Conservation (phyloP, 2,113 vertebrate species). For the Hiodon alosoides region DNA sequence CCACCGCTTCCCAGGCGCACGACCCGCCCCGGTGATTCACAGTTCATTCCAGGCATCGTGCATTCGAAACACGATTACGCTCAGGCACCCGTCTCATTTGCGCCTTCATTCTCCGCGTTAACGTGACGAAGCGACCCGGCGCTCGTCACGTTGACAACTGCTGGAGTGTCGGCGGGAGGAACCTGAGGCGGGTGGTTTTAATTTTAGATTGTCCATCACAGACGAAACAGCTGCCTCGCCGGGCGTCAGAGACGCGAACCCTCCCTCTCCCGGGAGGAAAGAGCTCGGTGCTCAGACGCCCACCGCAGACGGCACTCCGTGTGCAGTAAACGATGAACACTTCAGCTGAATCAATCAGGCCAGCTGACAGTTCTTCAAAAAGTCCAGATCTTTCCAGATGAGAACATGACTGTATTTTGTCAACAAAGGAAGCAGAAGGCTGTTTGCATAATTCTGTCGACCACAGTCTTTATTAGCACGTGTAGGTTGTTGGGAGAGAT, state of each 20-base stretch:
- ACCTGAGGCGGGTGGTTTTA: not conserved
- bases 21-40: no score
- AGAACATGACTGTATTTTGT: not conserved
- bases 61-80: not conserved
- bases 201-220: not conserved
- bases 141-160: not conserved
- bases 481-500: not conserved
- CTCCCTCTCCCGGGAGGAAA: no score
- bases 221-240: not conserved
- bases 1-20: no score
- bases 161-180: not conserved
- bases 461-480: not conserved
- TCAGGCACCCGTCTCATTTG: constrained; percentile 5
- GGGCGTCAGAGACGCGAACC: not conserved
- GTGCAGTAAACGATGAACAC: no score
- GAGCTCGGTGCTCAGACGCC: no score
- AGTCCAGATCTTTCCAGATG: no score
- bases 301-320: no score
- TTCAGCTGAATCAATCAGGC: no score
- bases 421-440: not conserved
- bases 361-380: no score
- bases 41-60: no score
- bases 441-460: not conserved
- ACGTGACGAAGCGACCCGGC: not conserved
- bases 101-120: not conserved